phyloP scores from a whole-genome alignment of 1,140 invertebrate species.

The Babylonia areolata region DNA sequence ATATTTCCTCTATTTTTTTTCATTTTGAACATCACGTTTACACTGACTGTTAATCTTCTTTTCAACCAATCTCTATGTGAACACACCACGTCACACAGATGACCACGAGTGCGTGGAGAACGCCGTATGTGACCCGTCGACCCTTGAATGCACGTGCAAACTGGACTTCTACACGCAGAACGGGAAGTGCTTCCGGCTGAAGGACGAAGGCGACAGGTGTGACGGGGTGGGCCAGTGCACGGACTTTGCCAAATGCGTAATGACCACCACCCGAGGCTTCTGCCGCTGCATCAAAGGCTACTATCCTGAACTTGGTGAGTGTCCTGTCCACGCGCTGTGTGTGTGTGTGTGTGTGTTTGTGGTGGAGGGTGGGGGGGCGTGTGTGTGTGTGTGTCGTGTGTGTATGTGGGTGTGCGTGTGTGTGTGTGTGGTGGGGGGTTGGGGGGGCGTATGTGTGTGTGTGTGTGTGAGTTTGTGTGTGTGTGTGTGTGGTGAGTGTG shows the following conservation, averaged over 20 bases:
- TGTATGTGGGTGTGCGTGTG: not conserved
- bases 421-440: not conserved
- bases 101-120: conserved; percentile 21
- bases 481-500: not conserved
- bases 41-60: no score
- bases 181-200: conserved; percentile 13
- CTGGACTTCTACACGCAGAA: conserved; percentile 25
- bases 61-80: not conserved
- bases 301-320: conserved; percentile 30
- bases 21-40: no score
- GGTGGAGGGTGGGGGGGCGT: no score
- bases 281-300: conserved; percentile 26
- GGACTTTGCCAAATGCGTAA: conserved; percentile 24
- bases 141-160: conserved; percentile 12
- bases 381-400: not conserved
- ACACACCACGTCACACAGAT: not conserved
- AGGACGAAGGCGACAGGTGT: conserved; percentile 6
- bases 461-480: no score
- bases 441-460: no score
- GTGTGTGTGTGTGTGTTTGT: not conserved
- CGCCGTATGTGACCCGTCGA: conserved; percentile 4
- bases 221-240: not conserved
- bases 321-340: not conserved
- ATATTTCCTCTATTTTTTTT: no score
- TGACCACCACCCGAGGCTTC: not conserved